Conservation (phyloP, 2,113 vertebrate genomes). For the Eleginops maclovinus region DNA sequence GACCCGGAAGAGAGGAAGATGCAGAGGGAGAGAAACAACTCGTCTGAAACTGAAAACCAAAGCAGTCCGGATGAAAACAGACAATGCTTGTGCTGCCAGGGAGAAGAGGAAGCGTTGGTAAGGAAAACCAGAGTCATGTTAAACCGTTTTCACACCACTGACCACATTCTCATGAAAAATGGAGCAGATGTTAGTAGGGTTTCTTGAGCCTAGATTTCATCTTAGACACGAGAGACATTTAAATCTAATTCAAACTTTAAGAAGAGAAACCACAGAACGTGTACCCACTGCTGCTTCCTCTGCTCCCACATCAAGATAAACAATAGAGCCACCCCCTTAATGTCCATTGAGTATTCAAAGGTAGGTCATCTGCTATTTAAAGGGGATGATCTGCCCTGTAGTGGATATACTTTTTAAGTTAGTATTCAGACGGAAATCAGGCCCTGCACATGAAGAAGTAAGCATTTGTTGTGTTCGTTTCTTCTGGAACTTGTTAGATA, state of each 20-base stretch:
- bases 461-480: neutral
- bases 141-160: neutral
- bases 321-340: neutral
- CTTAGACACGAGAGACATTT: neutral
- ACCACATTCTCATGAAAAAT: conserved; percentile 6
- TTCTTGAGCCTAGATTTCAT: neutral
- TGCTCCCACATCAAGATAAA: neutral
- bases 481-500: neutral
- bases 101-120: neutral
- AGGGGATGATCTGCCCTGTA: neutral
- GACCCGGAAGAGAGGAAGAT: conserved; percentile 32
- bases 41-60: no score
- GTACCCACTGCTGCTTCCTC: no score
- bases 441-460: neutral
- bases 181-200: neutral
- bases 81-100: neutral
- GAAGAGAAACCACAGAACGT: neutral
- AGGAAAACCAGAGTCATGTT: neutral
- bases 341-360: neutral
- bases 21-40: conserved; percentile 31
- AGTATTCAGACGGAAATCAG: neutral
- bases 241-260: neutral
- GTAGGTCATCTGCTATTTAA: neutral
- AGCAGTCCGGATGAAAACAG: conserved; percentile 11
- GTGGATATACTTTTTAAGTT: neutral